Conservation (phyloP, 2,888 invertebrate genomes). For the Lepidonotus clava region DNA sequence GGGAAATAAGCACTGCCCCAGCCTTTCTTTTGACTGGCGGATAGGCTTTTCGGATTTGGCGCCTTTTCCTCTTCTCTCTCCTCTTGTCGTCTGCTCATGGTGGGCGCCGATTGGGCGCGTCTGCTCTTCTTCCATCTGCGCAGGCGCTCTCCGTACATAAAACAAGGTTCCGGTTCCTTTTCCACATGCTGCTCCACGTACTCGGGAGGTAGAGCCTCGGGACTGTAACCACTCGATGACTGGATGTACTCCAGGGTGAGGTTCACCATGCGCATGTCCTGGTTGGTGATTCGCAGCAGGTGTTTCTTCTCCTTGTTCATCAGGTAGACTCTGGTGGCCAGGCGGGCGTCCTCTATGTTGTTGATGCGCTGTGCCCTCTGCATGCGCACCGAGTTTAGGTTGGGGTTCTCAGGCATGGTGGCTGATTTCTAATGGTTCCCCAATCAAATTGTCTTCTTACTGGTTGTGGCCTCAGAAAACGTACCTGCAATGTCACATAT, state of each 20-base stretch:
- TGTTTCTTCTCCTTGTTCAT: slow-evolving; percentile 74
- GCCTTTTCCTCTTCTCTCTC: not conserved
- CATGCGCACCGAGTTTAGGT: slow-evolving; percentile 69
- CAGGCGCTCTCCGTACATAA: slow-evolving; percentile 76
- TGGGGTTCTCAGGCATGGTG: slow-evolving; percentile 18
- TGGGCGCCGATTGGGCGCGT: slow-evolving; percentile 22
- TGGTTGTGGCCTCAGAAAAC: too few relatives aligned
- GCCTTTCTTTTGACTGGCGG: not conserved
- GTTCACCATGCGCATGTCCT: slow-evolving; percentile 75
- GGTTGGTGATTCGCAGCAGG: slow-evolving; percentile 71
- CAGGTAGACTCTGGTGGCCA: slow-evolving; percentile 69
- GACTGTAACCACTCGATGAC: slow-evolving; percentile 75
- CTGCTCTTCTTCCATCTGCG: slow-evolving; percentile 66
- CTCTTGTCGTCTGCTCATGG: not conserved
- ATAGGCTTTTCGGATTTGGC: not conserved
- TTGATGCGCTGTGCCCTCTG: slow-evolving; percentile 76
- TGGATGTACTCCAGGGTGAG: slow-evolving; percentile 75
- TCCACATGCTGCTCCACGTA: slow-evolving; percentile 50
- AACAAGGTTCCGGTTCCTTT: slow-evolving; percentile 67
- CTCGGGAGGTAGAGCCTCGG: slow-evolving; percentile 70
- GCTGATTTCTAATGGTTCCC: too few relatives aligned
- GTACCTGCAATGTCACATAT: too few relatives aligned
- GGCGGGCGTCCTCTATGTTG: slow-evolving; percentile 72
- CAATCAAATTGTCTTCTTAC: too few relatives aligned
- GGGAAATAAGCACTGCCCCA: slow-evolving; percentile 33